Percentiles rank a stretch among this genome's conserved stretches.
These are phyloP conservation scores for Peromyscus eremicus DNA, from an alignment of 2,797 vertebrate species.

Conservation along the genomic window DNA sequence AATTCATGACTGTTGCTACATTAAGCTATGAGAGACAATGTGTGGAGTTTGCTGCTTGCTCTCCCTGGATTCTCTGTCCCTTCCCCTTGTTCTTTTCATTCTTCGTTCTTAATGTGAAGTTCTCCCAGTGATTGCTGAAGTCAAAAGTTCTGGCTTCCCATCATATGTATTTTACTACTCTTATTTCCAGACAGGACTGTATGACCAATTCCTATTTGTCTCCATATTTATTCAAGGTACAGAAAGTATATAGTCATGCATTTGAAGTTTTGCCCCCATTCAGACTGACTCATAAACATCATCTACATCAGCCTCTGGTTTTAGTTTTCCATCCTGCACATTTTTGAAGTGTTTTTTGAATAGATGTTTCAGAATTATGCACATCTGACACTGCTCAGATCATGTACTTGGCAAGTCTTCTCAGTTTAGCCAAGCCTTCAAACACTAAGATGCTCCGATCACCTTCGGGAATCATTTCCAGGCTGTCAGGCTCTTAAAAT, in stretches of 20 bases:
- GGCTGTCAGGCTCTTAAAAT: background rate
- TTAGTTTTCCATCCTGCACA: background rate
- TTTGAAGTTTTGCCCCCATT: background rate
- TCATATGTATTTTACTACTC: background rate
- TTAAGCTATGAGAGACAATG: background rate
- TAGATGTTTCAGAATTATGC: background rate
- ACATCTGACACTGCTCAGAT: conserved; percentile 28
- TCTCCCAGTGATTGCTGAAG: background rate
- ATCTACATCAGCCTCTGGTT: background rate
- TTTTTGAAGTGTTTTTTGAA: conserved; percentile 53
- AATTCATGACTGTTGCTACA: background rate
- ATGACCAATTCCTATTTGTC: background rate
- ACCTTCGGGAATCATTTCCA: conserved; percentile 1
- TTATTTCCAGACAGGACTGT: background rate
- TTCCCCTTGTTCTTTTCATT: background rate
- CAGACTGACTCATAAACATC: background rate
- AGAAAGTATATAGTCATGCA: background rate
- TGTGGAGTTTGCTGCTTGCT: background rate
- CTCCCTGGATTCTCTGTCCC: background rate
- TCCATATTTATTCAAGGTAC: background rate
- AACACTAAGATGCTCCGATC: background rate
- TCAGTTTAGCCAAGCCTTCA: conserved; percentile 43
- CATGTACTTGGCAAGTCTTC: conserved; percentile 18
- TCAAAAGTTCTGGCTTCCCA: background rate
- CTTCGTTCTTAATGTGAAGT: background rate